Evolutionary conservation across 2,888 invertebrate genomes (phyloP).

Genomic region (Phasia obesa): DNA sequence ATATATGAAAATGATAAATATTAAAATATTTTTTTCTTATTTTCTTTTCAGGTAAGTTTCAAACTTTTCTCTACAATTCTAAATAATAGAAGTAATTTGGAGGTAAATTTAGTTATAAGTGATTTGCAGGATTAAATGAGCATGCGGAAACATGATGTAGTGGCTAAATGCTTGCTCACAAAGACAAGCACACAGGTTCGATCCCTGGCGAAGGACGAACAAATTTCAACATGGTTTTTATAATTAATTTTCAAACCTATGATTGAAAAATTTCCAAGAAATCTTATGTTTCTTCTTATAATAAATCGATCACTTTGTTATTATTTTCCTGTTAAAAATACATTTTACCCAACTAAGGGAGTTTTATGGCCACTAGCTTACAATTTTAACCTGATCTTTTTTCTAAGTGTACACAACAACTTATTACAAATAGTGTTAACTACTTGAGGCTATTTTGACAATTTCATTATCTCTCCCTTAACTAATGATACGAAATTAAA

Average conservation of each 20-base stretch:
- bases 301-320: background rate
- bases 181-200: no score
- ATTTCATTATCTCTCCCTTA: background rate
- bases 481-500: slow-evolving; percentile 5
- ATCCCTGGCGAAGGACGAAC: no score
- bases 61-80: slow-evolving; percentile 2
- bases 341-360: background rate
- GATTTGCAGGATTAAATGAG: no score
- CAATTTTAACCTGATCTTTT: background rate
- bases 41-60: slow-evolving; percentile 62
- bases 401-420: background rate
- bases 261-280: background rate
- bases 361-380: background rate
- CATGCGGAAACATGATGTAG: no score
- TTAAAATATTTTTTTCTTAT: slow-evolving; percentile 20
- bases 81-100: background rate
- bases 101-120: slow-evolving; percentile 45
- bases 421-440: slow-evolving; percentile 15
- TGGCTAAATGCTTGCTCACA: no score
- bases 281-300: no score
- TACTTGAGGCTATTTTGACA: slow-evolving; percentile 2
- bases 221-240: no score
- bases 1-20: background rate
- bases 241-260: no score
- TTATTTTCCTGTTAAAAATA: no score